A percentile compares a stretch with the other conserved stretches of the same genome.
Conservation (phyloP, 2,113 vertebrate species). For the Lathamus discolor region DNA sequence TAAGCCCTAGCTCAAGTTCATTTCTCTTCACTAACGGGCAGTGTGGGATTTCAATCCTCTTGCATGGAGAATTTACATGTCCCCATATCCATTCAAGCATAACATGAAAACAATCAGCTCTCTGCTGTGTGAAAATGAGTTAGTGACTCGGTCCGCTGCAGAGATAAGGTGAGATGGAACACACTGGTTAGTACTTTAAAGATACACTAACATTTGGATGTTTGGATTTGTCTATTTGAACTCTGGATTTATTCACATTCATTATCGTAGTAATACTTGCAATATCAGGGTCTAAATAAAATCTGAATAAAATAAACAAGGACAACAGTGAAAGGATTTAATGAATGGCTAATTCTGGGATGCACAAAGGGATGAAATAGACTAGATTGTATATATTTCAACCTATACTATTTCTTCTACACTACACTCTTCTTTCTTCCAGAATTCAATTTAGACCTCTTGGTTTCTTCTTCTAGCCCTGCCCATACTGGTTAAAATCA, state of each 20-base stretch:
- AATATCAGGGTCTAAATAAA: background rate
- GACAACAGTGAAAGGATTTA: background rate
- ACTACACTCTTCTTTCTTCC: background rate
- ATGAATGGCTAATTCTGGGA: background rate
- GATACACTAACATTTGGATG: background rate
- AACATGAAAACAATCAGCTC: background rate
- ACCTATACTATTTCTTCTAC: background rate
- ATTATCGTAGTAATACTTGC: background rate
- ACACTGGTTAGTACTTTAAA: background rate
- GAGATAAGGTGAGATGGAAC: background rate
- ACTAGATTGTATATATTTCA: background rate
- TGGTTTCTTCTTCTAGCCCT: background rate
- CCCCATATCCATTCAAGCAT: background rate
- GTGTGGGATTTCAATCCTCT: background rate
- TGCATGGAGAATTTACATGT: background rate
- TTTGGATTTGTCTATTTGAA: background rate
- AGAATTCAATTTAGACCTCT: background rate
- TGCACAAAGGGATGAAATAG: background rate
- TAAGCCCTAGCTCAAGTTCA: background rate
- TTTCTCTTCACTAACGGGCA: background rate
- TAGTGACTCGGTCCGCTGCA: background rate
- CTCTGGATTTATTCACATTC: background rate
- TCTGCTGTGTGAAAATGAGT: background rate
- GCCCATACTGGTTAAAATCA: background rate
- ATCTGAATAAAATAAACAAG: background rate